Percentiles rank a stretch among this genome's conserved stretches.
phyloP scores from a whole-genome alignment of 2,797 vertebrate species.

The Sebastes matsubarae region DNA sequence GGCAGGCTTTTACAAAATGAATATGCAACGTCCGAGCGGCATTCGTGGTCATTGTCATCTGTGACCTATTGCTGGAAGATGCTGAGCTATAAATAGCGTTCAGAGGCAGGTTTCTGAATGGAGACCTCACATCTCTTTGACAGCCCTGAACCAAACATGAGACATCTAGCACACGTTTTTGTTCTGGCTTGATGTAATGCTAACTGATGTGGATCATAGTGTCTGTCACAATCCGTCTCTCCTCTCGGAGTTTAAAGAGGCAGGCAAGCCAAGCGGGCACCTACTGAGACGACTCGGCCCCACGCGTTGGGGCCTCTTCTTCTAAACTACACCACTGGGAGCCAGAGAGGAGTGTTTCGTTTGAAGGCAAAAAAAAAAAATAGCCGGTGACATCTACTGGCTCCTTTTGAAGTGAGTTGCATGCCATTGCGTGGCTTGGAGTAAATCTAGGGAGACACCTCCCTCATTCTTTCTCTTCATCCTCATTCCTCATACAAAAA shows the following conservation, averaged over 20 bases:
- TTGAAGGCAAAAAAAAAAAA: conserved; percentile 55
- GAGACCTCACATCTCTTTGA: conserved; percentile 46
- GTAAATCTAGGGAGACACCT: conserved; percentile 17
- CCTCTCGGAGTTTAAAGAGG: conserved; percentile 27
- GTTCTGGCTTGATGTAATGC: conserved; percentile 35
- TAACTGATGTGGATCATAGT: conserved; percentile 63
- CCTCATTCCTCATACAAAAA: background rate
- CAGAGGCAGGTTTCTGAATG: conserved; percentile 39
- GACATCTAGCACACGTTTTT: conserved; percentile 22
- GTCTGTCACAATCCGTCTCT: conserved; percentile 50
- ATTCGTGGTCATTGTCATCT: conserved; percentile 17
- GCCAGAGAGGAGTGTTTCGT: conserved; percentile 15
- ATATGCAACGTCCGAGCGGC: conserved; percentile 1
- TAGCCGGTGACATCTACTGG: conserved; percentile 49
- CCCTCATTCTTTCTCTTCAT: conserved; percentile 12
- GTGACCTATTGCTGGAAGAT: conserved; percentile 41
- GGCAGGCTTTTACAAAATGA: background rate
- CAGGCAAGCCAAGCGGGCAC: conserved; percentile 29
- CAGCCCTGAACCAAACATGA: conserved; percentile 40
- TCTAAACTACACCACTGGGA: conserved; percentile 28
- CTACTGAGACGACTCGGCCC: conserved; percentile 8
- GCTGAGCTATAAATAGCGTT: conserved; percentile 28
- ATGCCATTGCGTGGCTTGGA: conserved; percentile 30
- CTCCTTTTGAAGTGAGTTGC: conserved; percentile 53
- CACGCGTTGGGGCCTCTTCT: conserved; percentile 9